These are phyloP conservation scores for Acanthurus lineatus DNA, from an alignment of 2,797 vertebrate species.

Conservation along the genomic window DNA sequence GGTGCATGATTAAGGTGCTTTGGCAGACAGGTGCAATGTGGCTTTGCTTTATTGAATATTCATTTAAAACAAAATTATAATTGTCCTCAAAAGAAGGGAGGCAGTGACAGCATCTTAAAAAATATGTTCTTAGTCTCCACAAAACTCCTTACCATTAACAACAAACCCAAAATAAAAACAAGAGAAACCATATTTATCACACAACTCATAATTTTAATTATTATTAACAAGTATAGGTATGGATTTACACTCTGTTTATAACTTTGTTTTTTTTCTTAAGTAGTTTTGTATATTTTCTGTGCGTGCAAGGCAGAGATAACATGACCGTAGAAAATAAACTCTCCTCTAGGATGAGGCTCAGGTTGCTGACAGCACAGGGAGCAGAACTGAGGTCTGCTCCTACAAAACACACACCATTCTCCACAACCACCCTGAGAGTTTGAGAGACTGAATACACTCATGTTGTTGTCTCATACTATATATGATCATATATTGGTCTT, in stretches of 20 bases:
- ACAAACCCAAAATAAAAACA: constrained; percentile 3
- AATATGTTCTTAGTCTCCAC: not conserved
- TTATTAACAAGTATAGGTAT: constrained; percentile 85
- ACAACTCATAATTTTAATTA: constrained; percentile 84
- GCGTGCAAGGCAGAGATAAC: constrained; percentile 88
- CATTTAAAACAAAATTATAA: too few relatives aligned
- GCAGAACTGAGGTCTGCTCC: constrained; percentile 50
- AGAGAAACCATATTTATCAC: constrained; percentile 58
- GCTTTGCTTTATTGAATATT: too few relatives aligned
- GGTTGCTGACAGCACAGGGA: constrained; percentile 42
- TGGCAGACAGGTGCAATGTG: too few relatives aligned
- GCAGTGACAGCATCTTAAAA: too few relatives aligned
- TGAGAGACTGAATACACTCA: constrained; percentile 41
- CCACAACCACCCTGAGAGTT: constrained; percentile 66
- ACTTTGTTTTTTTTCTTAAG: constrained; percentile 65
- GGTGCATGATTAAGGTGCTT: too few relatives aligned
- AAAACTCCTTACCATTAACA: not conserved
- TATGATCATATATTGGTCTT: constrained; percentile 7
- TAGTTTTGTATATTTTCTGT: constrained; percentile 84
- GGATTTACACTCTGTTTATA: constrained; percentile 84
- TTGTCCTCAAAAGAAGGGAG: too few relatives aligned
- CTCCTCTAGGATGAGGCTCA: constrained; percentile 58
- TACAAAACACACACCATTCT: constrained; percentile 43
- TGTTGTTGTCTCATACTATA: constrained; percentile 27
- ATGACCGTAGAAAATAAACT: constrained; percentile 84